Evolutionary conservation across 2,113 vertebrate genomes (phyloP).

Genomic region (Sylvia atricapilla): DNA sequence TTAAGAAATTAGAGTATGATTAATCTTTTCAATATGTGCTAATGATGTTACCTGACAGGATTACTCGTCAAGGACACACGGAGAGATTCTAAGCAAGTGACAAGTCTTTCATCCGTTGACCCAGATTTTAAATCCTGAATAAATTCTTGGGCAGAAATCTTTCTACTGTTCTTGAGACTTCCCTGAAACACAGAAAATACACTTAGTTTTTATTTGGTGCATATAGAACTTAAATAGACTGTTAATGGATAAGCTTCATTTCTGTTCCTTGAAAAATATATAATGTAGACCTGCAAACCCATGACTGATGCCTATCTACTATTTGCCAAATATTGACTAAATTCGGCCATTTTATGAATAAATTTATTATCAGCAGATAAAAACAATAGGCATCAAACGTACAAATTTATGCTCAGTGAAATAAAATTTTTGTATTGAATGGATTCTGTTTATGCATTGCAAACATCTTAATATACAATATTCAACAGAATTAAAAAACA

Average conservation of each 20-base stretch:
- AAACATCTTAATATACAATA: background rate
- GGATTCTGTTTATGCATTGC: background rate
- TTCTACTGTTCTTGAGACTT: slow-evolving; percentile 84
- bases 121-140: slow-evolving; percentile 90
- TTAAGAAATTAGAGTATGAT: slow-evolving; percentile 12
- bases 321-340: background rate
- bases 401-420: background rate
- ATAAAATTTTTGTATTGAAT: background rate
- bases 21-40: slow-evolving; percentile 9
- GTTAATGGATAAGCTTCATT: background rate
- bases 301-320: background rate
- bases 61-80: slow-evolving; percentile 95
- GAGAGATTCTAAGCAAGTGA: slow-evolving; percentile 90
- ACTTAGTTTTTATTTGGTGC: background rate
- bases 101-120: slow-evolving; percentile 86
- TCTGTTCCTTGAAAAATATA: background rate
- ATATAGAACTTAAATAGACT: background rate
- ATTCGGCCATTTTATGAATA: background rate
- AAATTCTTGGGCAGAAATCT: slow-evolving; percentile 93
- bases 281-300: background rate
- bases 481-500: background rate
- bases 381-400: background rate
- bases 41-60: slow-evolving; percentile 88
- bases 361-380: background rate
- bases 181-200: slow-evolving; percentile 76